Conservation (phyloP, 2,888 invertebrate genomes). For the Pammene aurita region DNA sequence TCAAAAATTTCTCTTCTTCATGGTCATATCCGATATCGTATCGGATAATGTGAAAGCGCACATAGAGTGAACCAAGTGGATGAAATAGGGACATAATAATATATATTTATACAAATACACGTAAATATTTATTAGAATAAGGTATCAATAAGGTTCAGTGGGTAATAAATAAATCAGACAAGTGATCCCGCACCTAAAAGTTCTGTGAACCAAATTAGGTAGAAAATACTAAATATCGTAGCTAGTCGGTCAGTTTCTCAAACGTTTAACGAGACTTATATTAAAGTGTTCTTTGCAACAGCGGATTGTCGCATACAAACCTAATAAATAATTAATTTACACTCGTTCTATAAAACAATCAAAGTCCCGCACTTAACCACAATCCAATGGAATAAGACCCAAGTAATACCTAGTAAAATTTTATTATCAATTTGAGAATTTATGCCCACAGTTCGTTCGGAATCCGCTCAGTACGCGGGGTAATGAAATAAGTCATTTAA, state of each 20-base stretch:
- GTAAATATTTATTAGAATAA: no score
- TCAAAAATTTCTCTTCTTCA: no score
- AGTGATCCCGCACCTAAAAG: no score
- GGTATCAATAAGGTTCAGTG: no score
- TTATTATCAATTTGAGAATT: slow-evolving; percentile 78
- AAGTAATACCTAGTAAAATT: slow-evolving; percentile 70
- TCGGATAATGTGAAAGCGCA: no score
- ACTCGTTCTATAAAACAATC: slow-evolving; percentile 2
- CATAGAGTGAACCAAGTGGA: no score
- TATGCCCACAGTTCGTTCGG: slow-evolving; percentile 66
- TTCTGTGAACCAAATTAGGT: no score
- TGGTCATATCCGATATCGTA: no score
- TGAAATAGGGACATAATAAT: no score
- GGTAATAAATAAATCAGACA: no score
- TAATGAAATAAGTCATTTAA: slow-evolving; percentile 82
- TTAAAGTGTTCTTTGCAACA: neutral
- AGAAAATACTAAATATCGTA: no score
- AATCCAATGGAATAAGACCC: slow-evolving; percentile 47
- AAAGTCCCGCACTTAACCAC: slow-evolving; percentile 9
- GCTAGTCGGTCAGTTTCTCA: neutral
- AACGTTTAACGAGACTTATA: neutral
- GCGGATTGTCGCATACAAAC: neutral
- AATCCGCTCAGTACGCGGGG: slow-evolving; percentile 65
- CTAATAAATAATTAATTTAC: slow-evolving; percentile 11
- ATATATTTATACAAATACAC: no score